Evolutionary conservation across 2,113 vertebrate species (phyloP), one percentile per base, ranked within the genome.

Genomic region (Brachyistius frenatus): DNA sequence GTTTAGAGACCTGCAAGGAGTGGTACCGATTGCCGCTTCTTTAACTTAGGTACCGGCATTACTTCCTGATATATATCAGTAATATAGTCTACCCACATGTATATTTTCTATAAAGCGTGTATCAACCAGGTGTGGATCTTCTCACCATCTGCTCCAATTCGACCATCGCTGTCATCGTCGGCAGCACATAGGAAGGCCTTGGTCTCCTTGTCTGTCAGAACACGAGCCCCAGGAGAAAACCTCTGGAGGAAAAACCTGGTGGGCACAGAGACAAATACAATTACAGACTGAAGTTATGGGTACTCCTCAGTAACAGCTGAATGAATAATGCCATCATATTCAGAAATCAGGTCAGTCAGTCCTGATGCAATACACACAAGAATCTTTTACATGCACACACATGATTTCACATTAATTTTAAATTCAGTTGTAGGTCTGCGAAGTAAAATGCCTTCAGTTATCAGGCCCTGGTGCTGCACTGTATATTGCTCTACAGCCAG

Each of bases 241-340:
- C 95, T 96, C 95, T 99, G 97, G 69, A 99, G 96, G 92, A 99
- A 97, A 91, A 94, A 98, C 93, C 98, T 99, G 78, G 0, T n/a
- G 35, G 2, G 60, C n/a, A 47, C 50, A 78, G 11, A 72, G 5
- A 11, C 44, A 50, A n/a, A 44, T 10, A 50, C 8, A 80, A 11
- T 66, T 47, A 37, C 7, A 65, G 3, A 35, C 7, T n/a, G 3
- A 55, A 50, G 47, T 75, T 6, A 56, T 49, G 61, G 7, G n/a
- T 6, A 4, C 0, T 47, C 36, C 11, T 47, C 6, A n/a, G 30
- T 35, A 14, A 66, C 41, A 60, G 15, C 15, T 32, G 23, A 5
- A 36, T 11, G 6, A 2, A 44, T 2, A 10, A 7, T 5, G 7
- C 41, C 3, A n/a, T 56, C 5, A 50, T 36, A 62, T 16, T 1